Evolutionary conservation across 2,797 vertebrate genomes (phyloP).

Genomic region (Chiroxiphia lanceolata): DNA sequence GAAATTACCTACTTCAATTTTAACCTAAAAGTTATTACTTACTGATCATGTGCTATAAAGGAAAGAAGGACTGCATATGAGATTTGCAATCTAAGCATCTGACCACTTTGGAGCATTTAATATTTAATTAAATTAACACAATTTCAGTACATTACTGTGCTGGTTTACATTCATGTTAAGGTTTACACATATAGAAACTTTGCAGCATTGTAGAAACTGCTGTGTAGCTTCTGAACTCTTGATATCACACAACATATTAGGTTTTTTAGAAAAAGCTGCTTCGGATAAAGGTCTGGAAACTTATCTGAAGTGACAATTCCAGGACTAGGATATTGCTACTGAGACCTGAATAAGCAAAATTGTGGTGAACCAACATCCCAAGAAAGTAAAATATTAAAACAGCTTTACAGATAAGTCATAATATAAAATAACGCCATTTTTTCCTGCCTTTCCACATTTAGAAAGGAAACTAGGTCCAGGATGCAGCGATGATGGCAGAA

Average conservation of each 20-base stretch:
- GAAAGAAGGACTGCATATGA: not conserved
- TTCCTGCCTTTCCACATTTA: not conserved
- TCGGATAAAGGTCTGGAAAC: not conserved
- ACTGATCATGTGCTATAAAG: not conserved
- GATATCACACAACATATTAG: fast-evolving
- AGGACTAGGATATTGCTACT: not conserved
- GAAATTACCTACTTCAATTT: not conserved
- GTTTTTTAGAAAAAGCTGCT: not conserved
- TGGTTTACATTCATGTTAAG: not conserved
- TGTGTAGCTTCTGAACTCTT: not conserved
- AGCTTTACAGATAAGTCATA: not conserved
- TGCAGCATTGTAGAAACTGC: not conserved
- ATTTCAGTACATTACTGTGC: not conserved
- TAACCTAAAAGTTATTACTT: not conserved
- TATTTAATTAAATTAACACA: not conserved
- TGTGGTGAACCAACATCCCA: not conserved
- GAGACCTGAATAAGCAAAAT: not conserved
- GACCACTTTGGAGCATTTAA: not conserved
- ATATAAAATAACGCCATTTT: not conserved
- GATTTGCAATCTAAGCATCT: not conserved
- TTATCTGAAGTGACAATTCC: not conserved
- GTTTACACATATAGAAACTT: not conserved
- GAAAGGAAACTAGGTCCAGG: not conserved
- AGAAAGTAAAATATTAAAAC: not conserved
- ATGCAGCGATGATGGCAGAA: not conserved